Percentiles rank a stretch among this genome's conserved stretches.
These are phyloP conservation scores for Acromyrmex echinatior DNA, from an alignment of 1,140 invertebrate species.

Conservation along the genomic window DNA sequence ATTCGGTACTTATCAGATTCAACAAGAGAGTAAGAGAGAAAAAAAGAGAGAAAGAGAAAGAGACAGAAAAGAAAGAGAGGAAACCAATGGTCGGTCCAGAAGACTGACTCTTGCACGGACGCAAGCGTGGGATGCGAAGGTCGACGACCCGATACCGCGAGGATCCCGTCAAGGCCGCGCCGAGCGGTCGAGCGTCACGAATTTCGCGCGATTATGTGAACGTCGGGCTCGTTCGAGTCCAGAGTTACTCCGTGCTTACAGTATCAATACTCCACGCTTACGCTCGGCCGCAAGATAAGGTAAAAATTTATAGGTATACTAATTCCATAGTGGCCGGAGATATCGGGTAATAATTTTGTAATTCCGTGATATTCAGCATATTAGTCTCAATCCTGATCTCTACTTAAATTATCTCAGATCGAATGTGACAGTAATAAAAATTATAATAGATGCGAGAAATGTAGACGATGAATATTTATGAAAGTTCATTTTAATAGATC, in stretches of 20 bases:
- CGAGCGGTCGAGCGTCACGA: constrained; percentile 63
- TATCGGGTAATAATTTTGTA: background rate
- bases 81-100: background rate
- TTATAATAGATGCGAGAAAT: background rate
- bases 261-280: constrained; percentile 37
- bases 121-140: constrained; percentile 43
- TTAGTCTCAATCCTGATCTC: background rate
- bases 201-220: constrained; percentile 62
- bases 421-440: background rate
- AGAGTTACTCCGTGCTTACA: constrained; percentile 8
- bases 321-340: background rate
- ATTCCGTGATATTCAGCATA: background rate
- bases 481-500: background rate
- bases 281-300: background rate
- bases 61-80: background rate
- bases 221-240: constrained; percentile 1
- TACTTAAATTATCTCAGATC: background rate
- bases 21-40: constrained; percentile 24
- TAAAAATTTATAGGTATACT: constrained; percentile 8
- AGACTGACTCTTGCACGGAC: constrained; percentile 6
- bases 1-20: constrained; percentile 69
- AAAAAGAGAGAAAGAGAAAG: background rate
- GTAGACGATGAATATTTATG: background rate
- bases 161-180: constrained; percentile 57
- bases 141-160: constrained; percentile 54